Base-by-base conservation (phyloP, 35 echinoderm and acorn worm genomes). In the Hemicentrotus pulcherrimus region DNA sequence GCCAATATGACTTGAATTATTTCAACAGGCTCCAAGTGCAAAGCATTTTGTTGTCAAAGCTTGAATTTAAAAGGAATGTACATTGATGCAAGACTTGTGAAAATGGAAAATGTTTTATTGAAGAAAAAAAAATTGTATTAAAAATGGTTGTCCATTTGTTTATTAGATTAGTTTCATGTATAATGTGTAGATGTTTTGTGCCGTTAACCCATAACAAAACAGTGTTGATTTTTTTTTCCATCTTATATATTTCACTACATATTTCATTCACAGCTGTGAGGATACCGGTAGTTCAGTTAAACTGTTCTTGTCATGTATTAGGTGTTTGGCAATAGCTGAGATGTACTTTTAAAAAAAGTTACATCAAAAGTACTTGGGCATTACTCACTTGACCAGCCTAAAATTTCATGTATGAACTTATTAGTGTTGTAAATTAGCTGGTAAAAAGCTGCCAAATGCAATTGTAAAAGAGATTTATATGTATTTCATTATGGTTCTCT, bases 1-100 rank as follows among this genome's bases (percentile, higher is more conserved):
- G 91, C 91, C 32, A 45, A 45, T 90, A 90, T 47, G 45, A 47
- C 32, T 93, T 46, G 46, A 48, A 93, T 93, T 31, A 31, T 33
- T 45, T 90, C 32, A 90, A 90, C 88, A 90, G 91, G 91, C 91
- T 93, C 46, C 91, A 93, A 93, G 91, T 93, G 91, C 91, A 11
- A 93, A 93, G 91, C 91, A 93, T 93, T 93, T 93, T 93, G 91
- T 93, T 93, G 91, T 46, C 91, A 58, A 46, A 47, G 91, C 48
- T 93, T 93, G 46, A 93, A 48, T 78, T 18, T 78, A 48, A 58
- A 46, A 31, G 22, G 48, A 93, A 90, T 90, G 32, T 90, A 90
- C 46, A 90, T 90, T 90, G 65, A 78, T 78, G 65, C 65, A 93
- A 93, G 48, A 93, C 32, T 46, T 6, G 46, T 47, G 15, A 24